These are phyloP conservation scores for Schizotus pectinicornis DNA, from an alignment of 2,888 invertebrate genomes.

Conservation along the genomic window DNA sequence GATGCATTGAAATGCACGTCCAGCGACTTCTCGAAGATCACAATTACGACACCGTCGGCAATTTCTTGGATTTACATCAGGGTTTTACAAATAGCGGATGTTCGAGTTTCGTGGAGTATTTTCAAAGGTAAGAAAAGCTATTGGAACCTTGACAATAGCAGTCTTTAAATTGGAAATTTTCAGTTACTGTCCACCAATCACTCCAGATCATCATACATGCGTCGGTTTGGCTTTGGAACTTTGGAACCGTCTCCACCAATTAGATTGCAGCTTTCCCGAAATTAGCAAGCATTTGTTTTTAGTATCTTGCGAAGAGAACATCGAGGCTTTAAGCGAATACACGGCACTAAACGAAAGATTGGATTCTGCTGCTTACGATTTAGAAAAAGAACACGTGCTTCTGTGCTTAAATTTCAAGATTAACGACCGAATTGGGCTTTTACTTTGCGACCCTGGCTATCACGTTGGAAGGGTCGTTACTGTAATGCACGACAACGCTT, in stretches of 20 bases:
- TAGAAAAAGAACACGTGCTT: conserved; percentile 89
- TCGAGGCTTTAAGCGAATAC: conserved; percentile 66
- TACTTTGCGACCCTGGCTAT: conserved; percentile 90
- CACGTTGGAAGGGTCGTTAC: conserved; percentile 86
- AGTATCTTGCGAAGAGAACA: conserved; percentile 88
- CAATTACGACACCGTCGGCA: conserved; percentile 89
- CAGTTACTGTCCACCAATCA: conserved; percentile 77
- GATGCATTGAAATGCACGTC: conserved; percentile 78
- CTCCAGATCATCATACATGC: conserved; percentile 82
- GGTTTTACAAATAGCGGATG: conserved; percentile 68
- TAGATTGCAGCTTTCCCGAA: conserved; percentile 72
- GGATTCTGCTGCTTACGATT: conserved; percentile 64
- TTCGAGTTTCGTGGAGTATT: conserved; percentile 73
- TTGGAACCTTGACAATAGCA: too few relatives aligned
- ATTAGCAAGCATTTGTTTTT: conserved; percentile 72
- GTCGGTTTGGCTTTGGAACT: conserved; percentile 87
- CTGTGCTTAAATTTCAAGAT: conserved; percentile 77
- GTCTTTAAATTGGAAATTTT: conserved; percentile 12
- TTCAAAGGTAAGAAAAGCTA: conserved; percentile 65
- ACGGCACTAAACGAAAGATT: conserved; percentile 66
- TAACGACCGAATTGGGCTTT: conserved; percentile 74
- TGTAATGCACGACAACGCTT: conserved; percentile 82
- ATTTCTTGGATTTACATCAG: conserved; percentile 75
- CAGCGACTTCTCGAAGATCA: conserved; percentile 82
- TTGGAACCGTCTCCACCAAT: conserved; percentile 66